phyloP scores from a whole-genome alignment of 2,797 vertebrate species.

The Sebastes reedi region DNA sequence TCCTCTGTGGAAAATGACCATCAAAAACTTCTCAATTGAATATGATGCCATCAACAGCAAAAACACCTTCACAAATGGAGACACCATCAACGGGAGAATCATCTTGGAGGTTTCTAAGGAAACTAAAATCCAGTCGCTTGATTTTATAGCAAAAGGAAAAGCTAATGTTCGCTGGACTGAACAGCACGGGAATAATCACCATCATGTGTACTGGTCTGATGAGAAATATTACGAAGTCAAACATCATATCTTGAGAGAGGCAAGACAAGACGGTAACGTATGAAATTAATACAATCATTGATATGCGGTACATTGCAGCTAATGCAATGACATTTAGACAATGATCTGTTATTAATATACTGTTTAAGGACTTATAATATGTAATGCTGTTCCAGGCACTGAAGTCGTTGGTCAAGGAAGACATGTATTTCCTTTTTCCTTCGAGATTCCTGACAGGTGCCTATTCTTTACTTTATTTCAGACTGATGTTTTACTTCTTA shows the following conservation, averaged over 20 bases:
- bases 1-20: slow-evolving; percentile 49
- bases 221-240: slow-evolving; percentile 73
- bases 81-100: slow-evolving; percentile 71
- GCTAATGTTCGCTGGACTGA: slow-evolving; percentile 70
- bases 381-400: slow-evolving; percentile 36
- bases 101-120: slow-evolving; percentile 65
- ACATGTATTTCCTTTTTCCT: slow-evolving; percentile 72
- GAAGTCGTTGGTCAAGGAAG: slow-evolving; percentile 63
- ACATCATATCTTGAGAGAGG: slow-evolving; percentile 60
- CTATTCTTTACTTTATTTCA: neutral
- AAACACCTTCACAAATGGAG: slow-evolving; percentile 77
- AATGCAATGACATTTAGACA: neutral
- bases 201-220: slow-evolving; percentile 47
- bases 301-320: neutral
- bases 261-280: slow-evolving; percentile 67
- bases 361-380: neutral
- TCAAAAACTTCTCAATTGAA: slow-evolving; percentile 62
- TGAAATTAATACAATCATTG: neutral
- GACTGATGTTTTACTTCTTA: fast-evolving
- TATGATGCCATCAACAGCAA: slow-evolving; percentile 74
- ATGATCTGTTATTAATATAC: neutral
- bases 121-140: slow-evolving; percentile 54
- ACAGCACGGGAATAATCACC: fast-evolving
- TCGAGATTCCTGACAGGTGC: slow-evolving; percentile 74
- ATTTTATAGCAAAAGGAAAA: slow-evolving; percentile 65